A percentile compares a stretch with the other conserved stretches of the same genome.
Conservation (phyloP, 2,797 vertebrate species). For the Myiothlypis chrysogaster region DNA sequence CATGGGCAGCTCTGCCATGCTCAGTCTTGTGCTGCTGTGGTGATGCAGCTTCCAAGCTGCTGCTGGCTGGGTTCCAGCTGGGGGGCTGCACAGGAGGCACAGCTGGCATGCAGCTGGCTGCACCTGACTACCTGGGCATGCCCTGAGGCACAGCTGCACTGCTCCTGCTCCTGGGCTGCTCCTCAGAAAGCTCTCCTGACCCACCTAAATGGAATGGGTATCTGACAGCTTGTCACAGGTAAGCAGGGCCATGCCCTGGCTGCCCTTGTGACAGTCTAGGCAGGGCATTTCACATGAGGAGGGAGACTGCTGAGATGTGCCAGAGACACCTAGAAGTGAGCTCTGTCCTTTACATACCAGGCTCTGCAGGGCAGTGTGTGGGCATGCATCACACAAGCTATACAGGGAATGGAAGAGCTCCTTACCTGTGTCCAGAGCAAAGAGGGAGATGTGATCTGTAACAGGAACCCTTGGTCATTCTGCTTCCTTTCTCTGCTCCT, state of each 20-base stretch:
- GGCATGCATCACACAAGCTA: neutral
- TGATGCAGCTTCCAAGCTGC: neutral
- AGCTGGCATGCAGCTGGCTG: slow-evolving; percentile 47
- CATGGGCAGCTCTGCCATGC: slow-evolving; percentile 24
- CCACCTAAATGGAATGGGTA: neutral
- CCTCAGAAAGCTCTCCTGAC: neutral
- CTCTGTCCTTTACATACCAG: neutral
- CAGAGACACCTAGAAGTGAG: neutral
- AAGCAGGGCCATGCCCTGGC: neutral
- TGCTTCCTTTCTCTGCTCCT: neutral
- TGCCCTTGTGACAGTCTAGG: neutral
- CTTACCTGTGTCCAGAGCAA: neutral
- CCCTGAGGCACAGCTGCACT: neutral
- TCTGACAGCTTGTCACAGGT: neutral
- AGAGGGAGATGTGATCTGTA: neutral
- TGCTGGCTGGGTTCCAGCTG: slow-evolving; percentile 8
- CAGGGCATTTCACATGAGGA: neutral
- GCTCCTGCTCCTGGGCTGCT: neutral
- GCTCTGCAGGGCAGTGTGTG: neutral
- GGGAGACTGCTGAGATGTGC: neutral
- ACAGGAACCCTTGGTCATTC: neutral
- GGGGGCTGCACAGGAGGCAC: neutral
- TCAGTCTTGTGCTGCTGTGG: neutral
- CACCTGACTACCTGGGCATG: neutral
- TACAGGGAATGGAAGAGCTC: neutral